Conservation (phyloP, 2,797 vertebrate genomes). For the Lutjanus argentimaculatus region DNA sequence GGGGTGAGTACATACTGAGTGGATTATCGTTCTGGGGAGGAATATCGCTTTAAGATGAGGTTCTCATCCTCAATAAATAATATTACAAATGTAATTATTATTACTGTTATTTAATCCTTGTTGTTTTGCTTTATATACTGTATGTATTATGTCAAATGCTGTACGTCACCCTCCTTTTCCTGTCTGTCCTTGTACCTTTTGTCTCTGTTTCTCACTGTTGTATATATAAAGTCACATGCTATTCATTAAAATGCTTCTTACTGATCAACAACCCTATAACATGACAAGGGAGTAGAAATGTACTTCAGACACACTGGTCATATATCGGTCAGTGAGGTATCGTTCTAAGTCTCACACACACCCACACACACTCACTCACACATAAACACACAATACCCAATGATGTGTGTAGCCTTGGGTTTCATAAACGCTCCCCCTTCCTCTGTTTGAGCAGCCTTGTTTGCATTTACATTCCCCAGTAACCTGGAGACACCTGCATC, state of each 20-base stretch:
- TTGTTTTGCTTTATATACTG: neutral
- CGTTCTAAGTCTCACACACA: conserved; percentile 1
- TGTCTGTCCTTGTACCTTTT: neutral
- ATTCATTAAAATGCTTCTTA: neutral
- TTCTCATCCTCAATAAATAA: too few relatives aligned
- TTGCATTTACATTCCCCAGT: conserved; percentile 82
- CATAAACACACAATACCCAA: conserved; percentile 38
- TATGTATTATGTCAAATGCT: neutral
- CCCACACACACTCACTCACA: neutral
- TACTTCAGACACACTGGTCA: neutral
- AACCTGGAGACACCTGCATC: conserved; percentile 83
- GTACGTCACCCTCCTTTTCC: neutral
- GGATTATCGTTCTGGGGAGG: too few relatives aligned
- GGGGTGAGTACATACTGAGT: too few relatives aligned
- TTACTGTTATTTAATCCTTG: neutral
- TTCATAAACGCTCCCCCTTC: conserved; percentile 65
- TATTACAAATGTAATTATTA: neutral
- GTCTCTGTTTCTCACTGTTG: neutral
- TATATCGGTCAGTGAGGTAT: conserved; percentile 22
- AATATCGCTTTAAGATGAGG: too few relatives aligned
- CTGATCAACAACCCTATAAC: neutral
- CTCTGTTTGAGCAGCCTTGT: conserved; percentile 73
- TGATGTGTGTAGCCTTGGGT: conserved; percentile 55
- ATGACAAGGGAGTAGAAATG: neutral
- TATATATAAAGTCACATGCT: neutral